Percentiles rank a stretch among this genome's conserved stretches.
Evolutionary conservation across 1,140 invertebrate genomes (phyloP).

Genomic region (Druon quercuslanigerum): DNA sequence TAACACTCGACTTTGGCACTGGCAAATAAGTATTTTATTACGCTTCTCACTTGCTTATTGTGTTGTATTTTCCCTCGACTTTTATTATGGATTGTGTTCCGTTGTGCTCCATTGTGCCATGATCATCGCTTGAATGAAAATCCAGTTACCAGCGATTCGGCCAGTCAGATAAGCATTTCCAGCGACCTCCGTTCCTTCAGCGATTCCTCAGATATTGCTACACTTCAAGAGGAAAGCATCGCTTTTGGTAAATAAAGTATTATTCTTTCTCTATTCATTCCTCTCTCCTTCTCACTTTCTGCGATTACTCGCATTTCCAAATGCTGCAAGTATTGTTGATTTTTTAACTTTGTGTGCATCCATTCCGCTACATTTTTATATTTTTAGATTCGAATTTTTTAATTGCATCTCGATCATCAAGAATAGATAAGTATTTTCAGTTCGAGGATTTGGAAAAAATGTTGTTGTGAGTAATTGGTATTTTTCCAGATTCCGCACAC

Average conservation of each 20-base stretch:
- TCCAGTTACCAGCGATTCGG: conserved; percentile 72
- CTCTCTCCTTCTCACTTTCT: background rate
- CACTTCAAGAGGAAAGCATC: conserved; percentile 73
- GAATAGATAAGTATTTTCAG: background rate
- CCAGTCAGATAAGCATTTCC: conserved; percentile 76
- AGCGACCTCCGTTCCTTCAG: conserved; percentile 73
- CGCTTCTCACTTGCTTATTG: conserved; percentile 68
- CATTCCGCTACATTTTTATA: conserved; percentile 43
- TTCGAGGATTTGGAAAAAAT: background rate
- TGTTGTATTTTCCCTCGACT: conserved; percentile 58
- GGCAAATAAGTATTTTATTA: conserved; percentile 69
- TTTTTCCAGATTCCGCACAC: conserved; percentile 85
- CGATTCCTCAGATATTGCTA: conserved; percentile 72
- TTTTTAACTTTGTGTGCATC: conserved; percentile 29
- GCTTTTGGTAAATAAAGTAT: conserved; percentile 72
- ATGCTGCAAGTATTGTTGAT: conserved; percentile 21
- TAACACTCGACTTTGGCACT: conserved; percentile 34
- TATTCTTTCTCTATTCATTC: conserved; percentile 35
- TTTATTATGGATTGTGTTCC: conserved; percentile 67
- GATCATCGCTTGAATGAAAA: conserved; percentile 68
- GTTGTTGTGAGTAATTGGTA: conserved; percentile 29
- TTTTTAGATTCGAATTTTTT: conserved; percentile 44
- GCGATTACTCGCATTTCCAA: conserved; percentile 28
- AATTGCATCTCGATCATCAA: background rate
- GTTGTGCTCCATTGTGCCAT: conserved; percentile 68